Evolutionary conservation across 2,888 invertebrate species (phyloP).

Genomic region (Drosophila nr. medialis): DNA sequence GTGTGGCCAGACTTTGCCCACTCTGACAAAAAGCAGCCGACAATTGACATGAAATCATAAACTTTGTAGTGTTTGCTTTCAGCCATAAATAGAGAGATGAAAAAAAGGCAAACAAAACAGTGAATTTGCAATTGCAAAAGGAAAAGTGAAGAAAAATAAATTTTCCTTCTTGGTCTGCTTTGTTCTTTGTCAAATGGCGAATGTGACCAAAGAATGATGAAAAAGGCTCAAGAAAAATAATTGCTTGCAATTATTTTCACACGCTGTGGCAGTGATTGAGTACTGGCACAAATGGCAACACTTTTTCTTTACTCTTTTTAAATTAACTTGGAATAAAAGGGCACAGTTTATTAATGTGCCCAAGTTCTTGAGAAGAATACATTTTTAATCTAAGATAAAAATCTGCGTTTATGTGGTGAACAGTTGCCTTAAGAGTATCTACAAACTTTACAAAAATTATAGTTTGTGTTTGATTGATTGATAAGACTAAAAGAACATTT

Average conservation of each 20-base stretch:
- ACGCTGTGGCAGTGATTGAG: slow-evolving; percentile 7
- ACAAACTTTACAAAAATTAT: not conserved
- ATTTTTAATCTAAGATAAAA: not conserved
- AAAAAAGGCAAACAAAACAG: not conserved
- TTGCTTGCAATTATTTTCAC: slow-evolving; percentile 20
- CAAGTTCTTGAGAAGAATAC: not conserved
- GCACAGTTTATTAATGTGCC: not conserved
- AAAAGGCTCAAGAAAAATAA: slow-evolving; percentile 17
- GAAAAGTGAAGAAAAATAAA: slow-evolving; percentile 3
- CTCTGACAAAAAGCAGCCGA: slow-evolving; percentile 6
- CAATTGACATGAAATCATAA: slow-evolving; percentile 23
- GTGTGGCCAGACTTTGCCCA: slow-evolving; percentile 21
- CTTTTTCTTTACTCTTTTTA: not conserved
- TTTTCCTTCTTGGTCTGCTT: not conserved
- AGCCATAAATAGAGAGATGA: slow-evolving; percentile 3
- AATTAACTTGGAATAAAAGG: not conserved
- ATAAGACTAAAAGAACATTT: not conserved
- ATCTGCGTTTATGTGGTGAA: not conserved
- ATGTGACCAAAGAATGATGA: slow-evolving; percentile 2
- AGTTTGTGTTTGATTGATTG: not conserved
- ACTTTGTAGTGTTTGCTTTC: not conserved
- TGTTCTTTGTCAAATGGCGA: not conserved
- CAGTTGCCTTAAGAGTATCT: not conserved
- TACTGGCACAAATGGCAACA: not conserved
- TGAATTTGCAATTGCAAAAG: slow-evolving; percentile 10